Evolutionary conservation across 2,888 invertebrate genomes (phyloP).

Genomic region (Athalia rosae): DNA sequence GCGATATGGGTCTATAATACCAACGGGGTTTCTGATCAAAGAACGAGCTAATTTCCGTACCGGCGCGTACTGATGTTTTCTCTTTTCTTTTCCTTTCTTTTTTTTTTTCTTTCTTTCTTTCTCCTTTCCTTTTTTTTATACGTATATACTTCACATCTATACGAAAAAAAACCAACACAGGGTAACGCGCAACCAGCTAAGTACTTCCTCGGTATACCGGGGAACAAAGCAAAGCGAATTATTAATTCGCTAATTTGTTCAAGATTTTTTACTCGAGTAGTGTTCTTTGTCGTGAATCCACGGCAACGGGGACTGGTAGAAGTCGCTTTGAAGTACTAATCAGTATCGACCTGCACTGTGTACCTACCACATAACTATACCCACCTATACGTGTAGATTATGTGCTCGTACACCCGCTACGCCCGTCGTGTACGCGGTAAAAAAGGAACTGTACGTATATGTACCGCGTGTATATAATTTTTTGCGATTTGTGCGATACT

Average conservation of each 20-base stretch:
- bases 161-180: slow-evolving; percentile 29
- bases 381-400: not conserved
- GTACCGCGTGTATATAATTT: too few species aligned
- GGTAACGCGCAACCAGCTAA: slow-evolving; percentile 30
- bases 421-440: too few species aligned
- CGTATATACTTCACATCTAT: slow-evolving; percentile 3
- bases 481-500: too few species aligned
- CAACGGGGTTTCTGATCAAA: slow-evolving; percentile 23
- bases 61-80: not conserved
- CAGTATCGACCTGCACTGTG: slow-evolving; percentile 63
- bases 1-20: not conserved
- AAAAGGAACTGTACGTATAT: too few species aligned
- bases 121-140: slow-evolving; percentile 12
- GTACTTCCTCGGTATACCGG: slow-evolving; percentile 52
- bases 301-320: slow-evolving; percentile 36
- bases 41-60: slow-evolving; percentile 24
- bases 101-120: not conserved
- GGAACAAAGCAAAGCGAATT: slow-evolving; percentile 65
- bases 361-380: slow-evolving; percentile 48
- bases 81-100: too few species aligned
- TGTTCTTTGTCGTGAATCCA: slow-evolving; percentile 55
- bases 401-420: not conserved
- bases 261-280: slow-evolving; percentile 65
- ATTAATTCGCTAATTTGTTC: slow-evolving; percentile 70
- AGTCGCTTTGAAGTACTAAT: slow-evolving; percentile 69